Evolutionary conservation across 2,113 vertebrate species (phyloP).

Genomic region (Dascyllus trimaculatus): DNA sequence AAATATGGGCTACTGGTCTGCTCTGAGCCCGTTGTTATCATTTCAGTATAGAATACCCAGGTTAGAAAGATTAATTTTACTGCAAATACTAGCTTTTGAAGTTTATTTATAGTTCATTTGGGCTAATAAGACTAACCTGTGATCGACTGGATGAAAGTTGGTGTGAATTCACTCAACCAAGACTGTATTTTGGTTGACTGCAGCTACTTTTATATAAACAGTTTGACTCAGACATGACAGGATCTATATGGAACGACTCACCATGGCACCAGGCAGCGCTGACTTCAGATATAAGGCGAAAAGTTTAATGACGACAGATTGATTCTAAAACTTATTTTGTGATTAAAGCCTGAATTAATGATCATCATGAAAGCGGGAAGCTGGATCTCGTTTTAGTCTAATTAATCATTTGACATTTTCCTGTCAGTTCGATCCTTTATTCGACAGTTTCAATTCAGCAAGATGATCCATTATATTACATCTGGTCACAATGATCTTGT

Average conservation of each 20-base stretch:
- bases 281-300: background rate
- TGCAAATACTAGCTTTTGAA: no score
- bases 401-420: background rate
- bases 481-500: background rate
- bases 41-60: no score
- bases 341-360: background rate
- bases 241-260: background rate
- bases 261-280: background rate
- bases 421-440: slow-evolving; percentile 2
- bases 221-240: background rate
- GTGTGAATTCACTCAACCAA: no score
- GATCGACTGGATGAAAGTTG: no score
- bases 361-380: background rate
- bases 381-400: background rate
- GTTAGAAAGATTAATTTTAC: no score
- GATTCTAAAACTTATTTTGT: background rate
- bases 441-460: background rate
- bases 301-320: background rate
- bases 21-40: no score
- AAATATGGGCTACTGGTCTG: no score
- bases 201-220: no score
- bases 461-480: no score
- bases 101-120: no score
- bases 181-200: no score
- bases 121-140: no score